Evolutionary conservation across 2,888 invertebrate species (phyloP).

Genomic region (Dascillus cervinus): DNA sequence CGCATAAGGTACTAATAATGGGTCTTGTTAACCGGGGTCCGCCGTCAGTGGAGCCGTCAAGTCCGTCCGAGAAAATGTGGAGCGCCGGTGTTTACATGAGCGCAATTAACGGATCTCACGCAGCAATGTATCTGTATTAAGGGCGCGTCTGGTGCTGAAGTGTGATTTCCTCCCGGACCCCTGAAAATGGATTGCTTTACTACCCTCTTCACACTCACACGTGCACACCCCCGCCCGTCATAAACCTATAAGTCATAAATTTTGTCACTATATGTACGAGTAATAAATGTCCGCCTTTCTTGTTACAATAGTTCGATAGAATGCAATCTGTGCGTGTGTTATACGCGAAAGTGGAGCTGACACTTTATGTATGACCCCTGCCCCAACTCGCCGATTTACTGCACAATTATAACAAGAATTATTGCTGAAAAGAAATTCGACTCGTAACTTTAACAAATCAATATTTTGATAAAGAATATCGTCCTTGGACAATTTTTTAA

Average conservation of each 20-base stretch:
- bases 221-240: background rate
- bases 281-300: background rate
- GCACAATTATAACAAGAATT: no score
- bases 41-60: background rate
- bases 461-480: no score
- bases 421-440: no score
- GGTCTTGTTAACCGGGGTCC: no score
- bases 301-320: background rate
- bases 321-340: no score
- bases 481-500: no score
- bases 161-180: slow-evolving; percentile 3
- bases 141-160: slow-evolving; percentile 3
- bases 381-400: no score
- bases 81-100: background rate
- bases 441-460: no score
- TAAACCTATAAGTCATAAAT: background rate
- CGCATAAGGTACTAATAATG: no score
- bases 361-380: background rate
- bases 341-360: background rate
- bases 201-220: slow-evolving; percentile 1
- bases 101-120: slow-evolving; percentile 1
- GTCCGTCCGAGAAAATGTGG: background rate
- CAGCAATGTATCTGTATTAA: slow-evolving; percentile 3
- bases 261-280: background rate
- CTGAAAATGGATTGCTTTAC: background rate